Conservation (phyloP, 1,140 invertebrate species). For the Hypothenemus hampei region DNA sequence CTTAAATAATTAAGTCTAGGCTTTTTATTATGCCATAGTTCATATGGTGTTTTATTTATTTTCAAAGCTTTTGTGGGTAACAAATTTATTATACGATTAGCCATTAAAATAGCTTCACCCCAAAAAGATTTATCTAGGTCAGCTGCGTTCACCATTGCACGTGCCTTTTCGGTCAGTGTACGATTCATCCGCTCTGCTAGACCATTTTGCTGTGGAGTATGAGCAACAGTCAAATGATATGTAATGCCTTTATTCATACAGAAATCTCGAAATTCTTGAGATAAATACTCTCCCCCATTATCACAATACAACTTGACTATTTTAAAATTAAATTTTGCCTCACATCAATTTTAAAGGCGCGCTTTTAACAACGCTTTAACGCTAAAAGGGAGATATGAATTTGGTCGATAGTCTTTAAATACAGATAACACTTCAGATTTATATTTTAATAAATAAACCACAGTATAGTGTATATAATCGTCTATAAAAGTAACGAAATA, state of each 20-base stretch:
- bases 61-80: conserved; percentile 43
- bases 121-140: conserved; percentile 39
- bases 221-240: conserved; percentile 46
- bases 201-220: conserved; percentile 51
- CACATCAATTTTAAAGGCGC: neutral
- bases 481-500: conserved; percentile 43
- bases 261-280: conserved; percentile 43
- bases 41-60: conserved; percentile 44
- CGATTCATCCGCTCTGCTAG: conserved; percentile 48
- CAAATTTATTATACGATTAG: conserved; percentile 47
- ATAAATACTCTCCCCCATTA: conserved; percentile 42
- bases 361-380: neutral
- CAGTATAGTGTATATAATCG: conserved; percentile 40
- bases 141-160: conserved; percentile 42
- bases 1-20: neutral
- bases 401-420: conserved; percentile 38
- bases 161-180: conserved; percentile 46
- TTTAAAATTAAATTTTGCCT: conserved; percentile 15
- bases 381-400: too few relatives aligned
- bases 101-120: conserved; percentile 44
- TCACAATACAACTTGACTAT: conserved; percentile 15
- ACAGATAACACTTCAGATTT: conserved; percentile 41
- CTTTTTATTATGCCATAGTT: conserved; percentile 44
- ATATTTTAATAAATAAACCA: conserved; percentile 38
- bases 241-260: conserved; percentile 47